Evolutionary conservation across 2,113 vertebrate genomes (phyloP).

Genomic region (Calonectris borealis): DNA sequence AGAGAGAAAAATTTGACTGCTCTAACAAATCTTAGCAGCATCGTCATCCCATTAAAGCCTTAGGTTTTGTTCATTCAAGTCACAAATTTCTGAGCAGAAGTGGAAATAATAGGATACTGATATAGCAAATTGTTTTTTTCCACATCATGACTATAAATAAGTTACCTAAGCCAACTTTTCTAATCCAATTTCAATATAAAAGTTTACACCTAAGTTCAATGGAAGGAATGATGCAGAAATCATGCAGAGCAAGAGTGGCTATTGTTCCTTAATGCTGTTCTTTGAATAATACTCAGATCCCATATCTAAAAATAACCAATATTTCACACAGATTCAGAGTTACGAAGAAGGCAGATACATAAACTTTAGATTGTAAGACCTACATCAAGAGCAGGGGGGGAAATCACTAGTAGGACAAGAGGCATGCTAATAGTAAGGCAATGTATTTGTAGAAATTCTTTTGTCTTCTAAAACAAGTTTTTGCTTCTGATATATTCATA

Average conservation of each 20-base stretch:
- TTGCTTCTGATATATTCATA: background rate
- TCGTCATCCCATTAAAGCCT: background rate
- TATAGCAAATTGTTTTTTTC: slow-evolving; percentile 40
- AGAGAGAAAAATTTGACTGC: background rate
- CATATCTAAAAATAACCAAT: background rate
- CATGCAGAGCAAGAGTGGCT: slow-evolving; percentile 17
- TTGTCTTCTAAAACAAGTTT: background rate
- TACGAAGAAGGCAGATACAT: background rate
- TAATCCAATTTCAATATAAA: slow-evolving; percentile 37
- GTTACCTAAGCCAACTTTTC: slow-evolving; percentile 51
- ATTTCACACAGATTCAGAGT: background rate
- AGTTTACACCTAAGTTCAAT: slow-evolving; percentile 26
- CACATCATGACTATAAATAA: slow-evolving; percentile 46
- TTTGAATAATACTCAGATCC: slow-evolving; percentile 20
- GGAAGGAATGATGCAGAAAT: slow-evolving; percentile 22
- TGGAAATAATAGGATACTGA: slow-evolving; percentile 50
- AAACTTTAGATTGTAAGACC: background rate
- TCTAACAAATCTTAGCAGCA: slow-evolving; percentile 14
- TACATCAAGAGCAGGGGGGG: background rate
- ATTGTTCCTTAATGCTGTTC: slow-evolving; percentile 23
- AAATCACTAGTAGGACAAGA: background rate
- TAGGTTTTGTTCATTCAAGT: slow-evolving; percentile 55
- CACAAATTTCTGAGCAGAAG: slow-evolving; percentile 49
- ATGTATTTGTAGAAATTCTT: background rate
- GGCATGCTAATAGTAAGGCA: background rate